phyloP scores from a whole-genome alignment of 2,113 vertebrate species.

The Pipra filicauda region DNA sequence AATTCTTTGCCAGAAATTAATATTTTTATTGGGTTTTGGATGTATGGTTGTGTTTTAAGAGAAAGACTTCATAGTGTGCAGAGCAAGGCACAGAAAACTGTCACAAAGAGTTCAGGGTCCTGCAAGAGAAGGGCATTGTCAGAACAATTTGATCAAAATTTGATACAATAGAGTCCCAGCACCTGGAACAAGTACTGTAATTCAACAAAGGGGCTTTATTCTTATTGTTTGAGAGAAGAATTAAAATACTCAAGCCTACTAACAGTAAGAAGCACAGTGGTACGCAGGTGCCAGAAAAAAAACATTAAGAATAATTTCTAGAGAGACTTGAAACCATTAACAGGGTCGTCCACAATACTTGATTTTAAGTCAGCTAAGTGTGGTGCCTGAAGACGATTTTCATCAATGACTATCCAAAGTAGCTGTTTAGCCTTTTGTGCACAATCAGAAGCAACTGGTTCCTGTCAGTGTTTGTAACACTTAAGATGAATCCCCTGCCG shows the following conservation, averaged over 20 bases:
- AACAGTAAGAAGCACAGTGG: background rate
- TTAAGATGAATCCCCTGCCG: background rate
- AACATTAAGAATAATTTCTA: background rate
- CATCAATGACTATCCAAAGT: background rate
- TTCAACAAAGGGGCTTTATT: background rate
- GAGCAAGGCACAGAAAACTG: background rate
- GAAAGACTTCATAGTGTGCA: background rate
- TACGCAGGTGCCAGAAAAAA: accelerated
- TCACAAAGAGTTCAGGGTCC: background rate
- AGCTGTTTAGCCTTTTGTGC: background rate
- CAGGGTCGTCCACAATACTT: background rate
- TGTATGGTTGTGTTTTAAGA: background rate
- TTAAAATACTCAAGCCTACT: background rate
- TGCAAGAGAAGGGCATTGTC: background rate
- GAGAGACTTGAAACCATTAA: background rate
- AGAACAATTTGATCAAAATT: background rate
- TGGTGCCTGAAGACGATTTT: background rate
- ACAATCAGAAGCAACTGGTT: background rate
- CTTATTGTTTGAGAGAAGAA: background rate
- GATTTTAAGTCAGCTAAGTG: background rate
- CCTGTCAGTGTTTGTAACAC: background rate
- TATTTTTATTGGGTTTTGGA: background rate
- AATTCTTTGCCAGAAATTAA: background rate
- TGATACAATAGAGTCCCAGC: background rate
- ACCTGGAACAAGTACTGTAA: background rate